Evolutionary conservation across 2,888 invertebrate species (phyloP), one percentile per base, ranked within the genome.

Genomic region (Thereva unica): DNA sequence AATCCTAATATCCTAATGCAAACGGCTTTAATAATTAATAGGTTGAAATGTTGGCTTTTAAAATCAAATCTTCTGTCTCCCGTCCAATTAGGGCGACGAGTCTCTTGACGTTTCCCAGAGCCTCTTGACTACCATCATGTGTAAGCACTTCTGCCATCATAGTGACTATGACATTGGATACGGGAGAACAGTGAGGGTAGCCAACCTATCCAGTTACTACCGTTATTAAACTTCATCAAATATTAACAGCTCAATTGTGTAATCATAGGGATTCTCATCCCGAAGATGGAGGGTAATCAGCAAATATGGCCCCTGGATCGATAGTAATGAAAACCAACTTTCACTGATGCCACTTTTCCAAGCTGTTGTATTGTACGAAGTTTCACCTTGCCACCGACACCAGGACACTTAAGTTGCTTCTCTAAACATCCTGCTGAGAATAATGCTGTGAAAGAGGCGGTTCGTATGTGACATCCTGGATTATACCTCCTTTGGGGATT

Each of bases 401-500:
- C 23, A 23, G 23, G 23, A 23, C 23, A 4, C 50, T 34, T 50
- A 10, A 61, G 61, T 61, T 7, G 12, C 34, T 50, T 49, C 49
- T 50, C 50, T 50, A 61, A 50, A 61, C 49, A 23, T 61, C 61
- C 61, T 50, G 23, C 34, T n/a, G 50, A 50, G 34, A 61, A 50
- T 37, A 61, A 61, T 59, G 49, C 38, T 12, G 59, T 47, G 40
- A 41, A 61, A 50, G 40, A 40, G n/a, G 41, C 34, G 61, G 61
- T 56, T 69, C 64, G 57, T 54, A 67, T 67, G 64, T 64, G 69
- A 69, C 67, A 69, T 65, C 55, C 54, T 37, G 65, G 64, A 67
- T 69, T 67, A 67, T 67, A 64, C 37, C 57, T 69, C 69, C 67
- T 55, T 34, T 23, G 23, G 69, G 61, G 61, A 61, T 61, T 61